Evolutionary conservation across 2,888 invertebrate genomes (phyloP).

Genomic region (Chrysolina oricalcia): DNA sequence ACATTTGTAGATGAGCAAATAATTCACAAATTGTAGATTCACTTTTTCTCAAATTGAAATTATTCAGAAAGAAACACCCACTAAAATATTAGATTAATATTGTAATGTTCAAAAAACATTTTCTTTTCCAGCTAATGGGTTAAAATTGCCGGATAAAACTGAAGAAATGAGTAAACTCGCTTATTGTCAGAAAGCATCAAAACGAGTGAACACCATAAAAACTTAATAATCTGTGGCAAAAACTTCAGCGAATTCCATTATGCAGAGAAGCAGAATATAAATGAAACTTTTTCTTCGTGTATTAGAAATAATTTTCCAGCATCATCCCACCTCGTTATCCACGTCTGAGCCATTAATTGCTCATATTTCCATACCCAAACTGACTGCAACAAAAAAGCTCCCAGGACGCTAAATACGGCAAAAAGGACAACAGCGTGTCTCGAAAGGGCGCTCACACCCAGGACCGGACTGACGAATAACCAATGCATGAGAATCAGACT

Average conservation of each 20-base stretch:
- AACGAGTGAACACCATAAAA: too few relatives aligned
- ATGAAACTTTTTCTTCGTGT: background rate
- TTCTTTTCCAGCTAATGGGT: too few relatives aligned
- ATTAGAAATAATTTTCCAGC: background rate
- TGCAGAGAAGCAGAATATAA: background rate
- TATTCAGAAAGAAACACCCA: too few relatives aligned
- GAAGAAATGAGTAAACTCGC: too few relatives aligned
- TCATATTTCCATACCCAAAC: constrained; percentile 5
- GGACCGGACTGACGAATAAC: background rate
- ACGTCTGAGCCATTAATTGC: background rate
- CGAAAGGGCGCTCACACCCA: background rate
- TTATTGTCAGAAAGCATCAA: too few relatives aligned
- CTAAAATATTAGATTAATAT: too few relatives aligned
- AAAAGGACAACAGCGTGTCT: background rate
- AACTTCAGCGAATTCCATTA: background rate
- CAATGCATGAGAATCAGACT: too few relatives aligned
- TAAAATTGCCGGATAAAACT: too few relatives aligned
- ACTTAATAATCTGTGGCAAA: background rate
- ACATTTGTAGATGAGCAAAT: too few relatives aligned
- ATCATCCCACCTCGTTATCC: background rate
- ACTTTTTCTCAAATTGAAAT: too few relatives aligned
- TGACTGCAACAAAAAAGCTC: background rate
- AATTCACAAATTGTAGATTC: too few relatives aligned
- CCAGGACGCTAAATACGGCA: background rate
- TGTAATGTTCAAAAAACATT: too few relatives aligned